Conservation (phyloP, 2,888 invertebrate species). For the Drosophila demipolita region DNA sequence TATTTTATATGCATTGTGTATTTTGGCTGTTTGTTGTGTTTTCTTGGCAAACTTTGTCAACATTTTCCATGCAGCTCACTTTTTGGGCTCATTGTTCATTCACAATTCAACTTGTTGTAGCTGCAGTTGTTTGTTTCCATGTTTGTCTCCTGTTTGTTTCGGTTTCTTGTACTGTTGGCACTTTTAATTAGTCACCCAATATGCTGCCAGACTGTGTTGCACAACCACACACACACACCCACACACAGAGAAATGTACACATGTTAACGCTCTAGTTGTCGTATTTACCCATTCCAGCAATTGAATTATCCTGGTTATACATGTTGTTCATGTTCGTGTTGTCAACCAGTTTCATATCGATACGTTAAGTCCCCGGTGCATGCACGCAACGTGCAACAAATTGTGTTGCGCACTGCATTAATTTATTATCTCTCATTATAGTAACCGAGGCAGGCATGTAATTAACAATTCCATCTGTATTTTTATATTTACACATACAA, state of each 20-base stretch:
- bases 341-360: slow-evolving; percentile 31
- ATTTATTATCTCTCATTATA: slow-evolving; percentile 68
- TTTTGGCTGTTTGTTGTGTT: background rate
- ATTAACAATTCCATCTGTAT: slow-evolving; percentile 67
- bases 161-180: slow-evolving; percentile 32
- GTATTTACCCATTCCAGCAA: slow-evolving; percentile 5
- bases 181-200: slow-evolving; percentile 71
- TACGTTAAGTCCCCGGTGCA: slow-evolving; percentile 68
- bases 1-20: slow-evolving; percentile 7
- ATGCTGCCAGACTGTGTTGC: slow-evolving; percentile 45
- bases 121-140: slow-evolving; percentile 48
- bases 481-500: slow-evolving; percentile 37
- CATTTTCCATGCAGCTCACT: slow-evolving; percentile 13
- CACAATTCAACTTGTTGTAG: slow-evolving; percentile 49
- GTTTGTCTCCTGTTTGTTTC: slow-evolving; percentile 43
- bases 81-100: slow-evolving; percentile 45
- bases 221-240: slow-evolving; percentile 1
- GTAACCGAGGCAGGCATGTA: slow-evolving; percentile 16
- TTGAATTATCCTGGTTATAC: slow-evolving; percentile 29
- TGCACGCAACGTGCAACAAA: slow-evolving; percentile 61
- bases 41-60: slow-evolving; percentile 23
- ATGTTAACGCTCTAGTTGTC: slow-evolving; percentile 52
- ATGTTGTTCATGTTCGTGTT: slow-evolving; percentile 27
- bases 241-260: slow-evolving; percentile 11
- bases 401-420: slow-evolving; percentile 63